Evolutionary conservation across 1,140 invertebrate species (phyloP), one percentile per base, ranked within the genome.

Genomic region (Drosophila punjabiensis): DNA sequence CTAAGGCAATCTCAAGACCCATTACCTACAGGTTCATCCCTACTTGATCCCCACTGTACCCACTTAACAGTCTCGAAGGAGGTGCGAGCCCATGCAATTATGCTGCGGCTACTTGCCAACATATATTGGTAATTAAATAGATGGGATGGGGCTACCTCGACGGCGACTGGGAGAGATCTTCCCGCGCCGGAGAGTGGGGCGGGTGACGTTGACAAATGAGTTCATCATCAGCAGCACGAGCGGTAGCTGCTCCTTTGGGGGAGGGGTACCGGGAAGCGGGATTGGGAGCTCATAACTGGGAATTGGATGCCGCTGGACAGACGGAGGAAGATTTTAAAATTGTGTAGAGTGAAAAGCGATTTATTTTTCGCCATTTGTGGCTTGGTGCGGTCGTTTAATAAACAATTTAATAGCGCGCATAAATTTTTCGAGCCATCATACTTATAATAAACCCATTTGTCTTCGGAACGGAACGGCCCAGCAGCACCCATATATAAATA

Each of bases 51-150:
- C 14, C 64, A 88, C 83, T 87, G 83, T 65, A 53, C 39, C 59
- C 67, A 47, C 37, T 66, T 62, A 71, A 56, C 53, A 13, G 32
- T 9, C 53, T 35, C 28, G 47, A 56, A 47, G 81, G 55, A 65
- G 66, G 52, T 70, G 79, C 48, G 48, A 63, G 52, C 53, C 85
- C 68, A 78, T 75, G 85, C 81, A 87, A 87, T 87, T 87, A 83
- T 61, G 76, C 50, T 48, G 59, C 35, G 78, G 61, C 82, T 76
- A 82, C 84, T 83, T 88, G 81, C 71, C 69, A 77, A 70, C 62
- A 77, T 76, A 78, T 87, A 85, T 88, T 81, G 87, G 77, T 92
- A 92, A 91, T 92, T 92, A 91, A 91, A 91, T 88, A 86, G 79
- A 81, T 84, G 77, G 80, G 53, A 50, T 71, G 77, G 59, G 70